Base-by-base conservation (phyloP, 2,888 invertebrate species). In the Oligia strigilis region DNA sequence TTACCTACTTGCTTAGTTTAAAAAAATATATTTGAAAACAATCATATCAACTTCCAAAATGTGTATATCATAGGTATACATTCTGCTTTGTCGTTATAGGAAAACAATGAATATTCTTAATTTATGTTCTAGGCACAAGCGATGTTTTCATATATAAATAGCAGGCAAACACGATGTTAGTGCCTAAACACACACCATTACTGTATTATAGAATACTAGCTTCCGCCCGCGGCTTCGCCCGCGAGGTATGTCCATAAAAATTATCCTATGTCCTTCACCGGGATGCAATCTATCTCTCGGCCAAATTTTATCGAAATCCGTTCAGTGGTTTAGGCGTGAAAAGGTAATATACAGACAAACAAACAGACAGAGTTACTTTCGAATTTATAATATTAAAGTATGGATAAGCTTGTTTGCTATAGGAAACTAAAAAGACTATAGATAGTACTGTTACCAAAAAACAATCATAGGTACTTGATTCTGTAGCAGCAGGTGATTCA, bases 401-500 rank as follows among this genome's bases (percentile, higher is more conserved):
- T 40, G 40, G 40, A 40, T 76, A 73, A 67, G 73, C n/a, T 76
- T 78, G 43, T 69, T 75, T 70, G 29, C 8, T 4, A n/a, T 58
- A 13, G 43, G 29, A 64, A 62, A 29, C 29, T 29, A 29, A 29
- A 49, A 66, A 60, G 64, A 43, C n/a, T 13, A 52, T 62, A 64
- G 36, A 67, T 62, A 76, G 58, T 58, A 78, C 62, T 80, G 69
- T 82, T 76, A 75, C 77, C 13, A 70, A 77, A 66, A 80, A 77
- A 72, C 70, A 72, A 87, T 62, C 52, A 52, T 52, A 64, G 14
- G 29, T 29, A 58, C 60, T 76, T 72, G 58, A 78, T 66, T 78
- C 74, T 75, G 66, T 55, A 77, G 17, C 67, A 86, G 65, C 72
- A 77, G 71, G 70, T 83, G 77, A 83, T 83, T 83, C 80, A 84